A percentile compares a stretch with the other conserved stretches of the same genome.
phyloP scores from a whole-genome alignment of 1,140 invertebrate species.

The Trichonephila inaurata region DNA sequence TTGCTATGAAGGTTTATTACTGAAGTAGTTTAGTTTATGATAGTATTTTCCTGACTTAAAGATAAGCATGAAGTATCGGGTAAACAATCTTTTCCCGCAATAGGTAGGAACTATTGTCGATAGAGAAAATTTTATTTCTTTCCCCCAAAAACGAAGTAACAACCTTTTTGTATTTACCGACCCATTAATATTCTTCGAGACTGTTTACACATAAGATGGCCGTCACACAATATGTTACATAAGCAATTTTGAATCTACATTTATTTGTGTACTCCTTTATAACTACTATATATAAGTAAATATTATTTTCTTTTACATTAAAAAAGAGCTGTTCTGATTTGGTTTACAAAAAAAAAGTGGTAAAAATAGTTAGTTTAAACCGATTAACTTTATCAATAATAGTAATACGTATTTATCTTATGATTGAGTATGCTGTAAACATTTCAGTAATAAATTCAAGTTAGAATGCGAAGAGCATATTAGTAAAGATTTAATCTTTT shows the following conservation, averaged over 20 bases:
- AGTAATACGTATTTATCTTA: too few species aligned
- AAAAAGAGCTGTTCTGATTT: too few species aligned
- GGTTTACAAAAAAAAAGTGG: too few species aligned
- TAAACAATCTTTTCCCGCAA: not conserved
- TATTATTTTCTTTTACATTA: too few species aligned
- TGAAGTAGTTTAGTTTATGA: not conserved
- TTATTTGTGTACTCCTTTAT: not conserved
- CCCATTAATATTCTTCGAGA: not conserved
- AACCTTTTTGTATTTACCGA: not conserved
- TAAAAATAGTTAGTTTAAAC: too few species aligned
- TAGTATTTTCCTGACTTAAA: not conserved
- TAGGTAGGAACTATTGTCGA: not conserved
- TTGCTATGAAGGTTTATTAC: not conserved
- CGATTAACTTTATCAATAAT: too few species aligned
- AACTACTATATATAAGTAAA: not conserved
- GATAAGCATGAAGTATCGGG: not conserved
- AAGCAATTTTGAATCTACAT: not conserved
- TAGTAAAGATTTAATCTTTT: too few species aligned
- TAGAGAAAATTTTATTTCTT: not conserved
- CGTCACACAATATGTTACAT: not conserved
- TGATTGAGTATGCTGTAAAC: too few species aligned
- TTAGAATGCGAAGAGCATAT: too few species aligned
- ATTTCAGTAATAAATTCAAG: too few species aligned
- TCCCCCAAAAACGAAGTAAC: not conserved
- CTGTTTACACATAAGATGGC: not conserved